Conservation (phyloP, 2,113 vertebrate genomes). For the Pterocles orientalis region DNA sequence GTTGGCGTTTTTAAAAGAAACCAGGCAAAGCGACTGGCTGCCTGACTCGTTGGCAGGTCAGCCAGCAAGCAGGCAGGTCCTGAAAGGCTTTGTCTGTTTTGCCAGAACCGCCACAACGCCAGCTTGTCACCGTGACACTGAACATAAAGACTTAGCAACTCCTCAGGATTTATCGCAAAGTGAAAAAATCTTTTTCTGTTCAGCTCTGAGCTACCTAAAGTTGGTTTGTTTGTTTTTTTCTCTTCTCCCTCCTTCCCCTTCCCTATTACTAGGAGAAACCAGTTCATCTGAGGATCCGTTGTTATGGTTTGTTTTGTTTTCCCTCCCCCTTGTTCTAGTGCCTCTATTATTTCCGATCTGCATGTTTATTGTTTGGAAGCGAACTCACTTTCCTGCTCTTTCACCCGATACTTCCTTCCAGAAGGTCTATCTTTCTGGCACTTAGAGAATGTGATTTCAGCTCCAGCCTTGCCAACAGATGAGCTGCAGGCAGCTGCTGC, state of each 20-base stretch:
- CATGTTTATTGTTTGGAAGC: slow-evolving; percentile 41
- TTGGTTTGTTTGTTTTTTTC: neutral
- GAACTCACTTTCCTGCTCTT: slow-evolving; percentile 55
- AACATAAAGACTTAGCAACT: neutral
- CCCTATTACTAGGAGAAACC: neutral
- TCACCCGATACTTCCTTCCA: slow-evolving; percentile 26
- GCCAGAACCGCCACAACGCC: neutral
- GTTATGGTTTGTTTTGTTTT: slow-evolving; percentile 36
- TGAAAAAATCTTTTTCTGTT: neutral
- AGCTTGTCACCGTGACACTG: neutral
- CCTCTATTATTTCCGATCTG: slow-evolving; percentile 48
- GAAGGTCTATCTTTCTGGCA: slow-evolving; percentile 63
- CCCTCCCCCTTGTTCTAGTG: slow-evolving; percentile 24
- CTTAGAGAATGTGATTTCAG: slow-evolving; percentile 58
- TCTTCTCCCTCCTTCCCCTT: neutral
- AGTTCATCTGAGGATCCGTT: slow-evolving; percentile 7
- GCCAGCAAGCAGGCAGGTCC: neutral
- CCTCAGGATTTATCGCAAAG: neutral
- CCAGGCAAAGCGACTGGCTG: neutral
- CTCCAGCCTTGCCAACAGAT: slow-evolving; percentile 18
- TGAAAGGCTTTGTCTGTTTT: neutral
- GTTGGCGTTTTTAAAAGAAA: neutral
- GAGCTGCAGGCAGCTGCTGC: slow-evolving; percentile 59
- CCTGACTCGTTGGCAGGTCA: neutral
- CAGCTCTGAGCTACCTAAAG: neutral